Evolutionary conservation across 2,113 vertebrate genomes (phyloP), one percentile per base, ranked within the genome.

Genomic region (Cochlearius cochlearius): DNA sequence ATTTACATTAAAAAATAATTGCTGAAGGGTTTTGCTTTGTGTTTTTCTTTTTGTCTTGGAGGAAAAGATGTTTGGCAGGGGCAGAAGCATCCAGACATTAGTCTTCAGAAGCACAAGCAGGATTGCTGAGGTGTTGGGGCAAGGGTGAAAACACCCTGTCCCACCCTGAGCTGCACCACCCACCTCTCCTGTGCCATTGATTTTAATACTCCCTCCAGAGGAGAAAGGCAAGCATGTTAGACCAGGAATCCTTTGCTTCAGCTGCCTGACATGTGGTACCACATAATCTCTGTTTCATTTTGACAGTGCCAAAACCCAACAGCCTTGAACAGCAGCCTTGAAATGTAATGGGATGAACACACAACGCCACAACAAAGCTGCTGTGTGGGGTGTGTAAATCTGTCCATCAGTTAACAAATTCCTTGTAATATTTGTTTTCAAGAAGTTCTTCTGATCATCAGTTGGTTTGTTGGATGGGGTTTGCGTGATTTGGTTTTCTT

Each of bases 1-100:
- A 73, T 95, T 88, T 97, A 74, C 97, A 96, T 97, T 95, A 97
- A 97, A 97, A 97, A 95, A 89, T 96, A 91, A 97, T 96, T 93
- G 83, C 83, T 36, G 49, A 49, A 92, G 85, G 75, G 53, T 60
- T 85, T 95, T 76, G 49, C 53, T 80, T 88, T 41, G 72, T 75
- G 36, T 11, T 82, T 73, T 59, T 7, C 7, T 67, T 55, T 75
- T 78, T 84, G 34, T 79, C 36, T 82, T 82, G 10, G 45, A 90
- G 64, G 52, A 83, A 49, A 81, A 60, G 58, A 85, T 59, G 77
- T 68, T 67, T 75, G 50, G 11, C 60, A 83, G 52, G 19, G 60
- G n/a, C 39, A 86, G 68, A 68, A 91, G 38, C 7, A 59, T 38
- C 21, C 56, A 84, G 80, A 36, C 12, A 0, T 17, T 55, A 27